These are phyloP conservation scores for Herpetotheres cachinnans DNA, from an alignment of 2,113 vertebrate species.

Conservation along the genomic window DNA sequence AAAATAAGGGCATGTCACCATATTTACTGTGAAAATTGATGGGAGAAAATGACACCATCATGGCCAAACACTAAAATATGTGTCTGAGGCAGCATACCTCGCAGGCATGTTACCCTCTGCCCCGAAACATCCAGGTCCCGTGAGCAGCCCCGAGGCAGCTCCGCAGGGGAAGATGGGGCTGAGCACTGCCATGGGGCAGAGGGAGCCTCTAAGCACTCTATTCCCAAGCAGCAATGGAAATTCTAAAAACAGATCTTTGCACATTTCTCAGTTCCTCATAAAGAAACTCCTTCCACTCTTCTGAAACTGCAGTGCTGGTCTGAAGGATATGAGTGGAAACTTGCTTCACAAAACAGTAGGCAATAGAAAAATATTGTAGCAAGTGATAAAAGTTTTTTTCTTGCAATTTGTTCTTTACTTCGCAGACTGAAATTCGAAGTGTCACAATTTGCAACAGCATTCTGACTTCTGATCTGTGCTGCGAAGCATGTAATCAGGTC, in stretches of 20 bases:
- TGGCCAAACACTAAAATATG: neutral
- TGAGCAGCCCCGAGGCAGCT: accelerated
- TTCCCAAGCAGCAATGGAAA: neutral
- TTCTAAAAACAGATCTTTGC: neutral
- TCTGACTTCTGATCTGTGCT: neutral
- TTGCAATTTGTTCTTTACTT: neutral
- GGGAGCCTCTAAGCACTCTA: too few relatives aligned
- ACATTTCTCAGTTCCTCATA: neutral
- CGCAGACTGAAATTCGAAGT: neutral
- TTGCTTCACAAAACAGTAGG: neutral
- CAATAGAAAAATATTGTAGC: neutral
- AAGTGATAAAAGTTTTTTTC: neutral
- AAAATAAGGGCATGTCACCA: neutral
- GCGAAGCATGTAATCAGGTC: neutral
- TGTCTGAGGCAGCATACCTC: accelerated
- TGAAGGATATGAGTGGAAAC: neutral
- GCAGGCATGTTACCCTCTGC: too few relatives aligned
- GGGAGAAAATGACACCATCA: neutral
- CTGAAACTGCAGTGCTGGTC: neutral
- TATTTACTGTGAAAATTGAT: neutral
- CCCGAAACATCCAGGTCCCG: neutral
- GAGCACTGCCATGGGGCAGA: too few relatives aligned
- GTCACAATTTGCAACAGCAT: neutral
- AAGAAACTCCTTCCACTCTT: neutral
- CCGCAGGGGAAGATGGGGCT: neutral